A percentile compares a stretch with the other conserved stretches of the same genome.
These are phyloP conservation scores for Listrodromus nycthemerus DNA, from an alignment of 2,888 invertebrate species.

Conservation along the genomic window DNA sequence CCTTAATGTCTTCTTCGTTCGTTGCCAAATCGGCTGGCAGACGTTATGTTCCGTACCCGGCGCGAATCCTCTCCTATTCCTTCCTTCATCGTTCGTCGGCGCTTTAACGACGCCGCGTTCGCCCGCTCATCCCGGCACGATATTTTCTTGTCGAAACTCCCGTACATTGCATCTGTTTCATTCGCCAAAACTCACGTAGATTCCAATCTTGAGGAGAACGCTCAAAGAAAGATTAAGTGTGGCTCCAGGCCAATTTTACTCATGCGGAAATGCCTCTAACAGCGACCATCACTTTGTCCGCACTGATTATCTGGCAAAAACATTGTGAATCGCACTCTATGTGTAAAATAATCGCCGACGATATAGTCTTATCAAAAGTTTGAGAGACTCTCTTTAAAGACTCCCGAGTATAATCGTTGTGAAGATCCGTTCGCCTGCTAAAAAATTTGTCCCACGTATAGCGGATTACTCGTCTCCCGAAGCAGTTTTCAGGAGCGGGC, in stretches of 20 bases:
- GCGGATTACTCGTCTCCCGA: conserved; percentile 75
- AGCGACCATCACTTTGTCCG: conserved; percentile 26
- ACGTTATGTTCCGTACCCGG: conserved; percentile 49
- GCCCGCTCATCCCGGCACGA: conserved; percentile 25
- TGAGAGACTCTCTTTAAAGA: neutral
- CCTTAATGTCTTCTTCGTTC: conserved; percentile 65
- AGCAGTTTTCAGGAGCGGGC: conserved; percentile 77
- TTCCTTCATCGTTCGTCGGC: conserved; percentile 14
- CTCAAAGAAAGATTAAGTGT: conserved; percentile 34
- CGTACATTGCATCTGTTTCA: conserved; percentile 40
- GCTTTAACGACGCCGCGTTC: conserved; percentile 55
- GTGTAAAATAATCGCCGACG: neutral
- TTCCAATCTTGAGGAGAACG: conserved; percentile 33
- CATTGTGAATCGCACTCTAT: neutral
- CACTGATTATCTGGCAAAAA: conserved; percentile 45
- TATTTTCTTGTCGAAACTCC: conserved; percentile 3
- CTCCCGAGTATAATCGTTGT: conserved; percentile 3
- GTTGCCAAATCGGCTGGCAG: conserved; percentile 69
- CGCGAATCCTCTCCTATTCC: conserved; percentile 37
- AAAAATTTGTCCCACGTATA: conserved; percentile 51
- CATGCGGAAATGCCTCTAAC: conserved; percentile 54
- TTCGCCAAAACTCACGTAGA: conserved; percentile 22
- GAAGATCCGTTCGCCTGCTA: conserved; percentile 24
- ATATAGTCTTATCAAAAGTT: neutral
- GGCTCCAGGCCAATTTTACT: conserved; percentile 61